phyloP scores from a whole-genome alignment of 2,113 vertebrate genomes.

The Ctenodactylus gundi region DNA sequence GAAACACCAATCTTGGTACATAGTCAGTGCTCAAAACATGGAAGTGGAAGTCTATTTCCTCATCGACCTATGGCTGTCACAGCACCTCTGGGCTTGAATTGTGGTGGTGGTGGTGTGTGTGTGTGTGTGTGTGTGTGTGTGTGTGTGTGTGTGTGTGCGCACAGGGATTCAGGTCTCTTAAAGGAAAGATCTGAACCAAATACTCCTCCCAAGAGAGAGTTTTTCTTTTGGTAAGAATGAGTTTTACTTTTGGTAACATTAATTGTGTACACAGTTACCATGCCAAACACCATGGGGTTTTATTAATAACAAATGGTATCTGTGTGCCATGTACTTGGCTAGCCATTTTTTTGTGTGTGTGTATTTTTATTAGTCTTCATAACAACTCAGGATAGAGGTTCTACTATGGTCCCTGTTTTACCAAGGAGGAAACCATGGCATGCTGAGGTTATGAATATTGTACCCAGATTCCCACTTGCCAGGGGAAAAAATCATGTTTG shows the following conservation, averaged over 20 bases:
- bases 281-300: background rate
- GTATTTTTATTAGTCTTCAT: background rate
- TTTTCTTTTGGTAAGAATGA: background rate
- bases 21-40: background rate
- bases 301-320: background rate
- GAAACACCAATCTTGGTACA: background rate
- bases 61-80: background rate
- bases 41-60: background rate
- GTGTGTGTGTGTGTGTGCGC: background rate
- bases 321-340: background rate
- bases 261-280: background rate
- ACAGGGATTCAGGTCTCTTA: background rate
- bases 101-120: too few relatives aligned
- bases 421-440: background rate
- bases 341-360: background rate
- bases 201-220: background rate
- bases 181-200: background rate
- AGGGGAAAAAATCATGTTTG: background rate
- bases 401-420: background rate
- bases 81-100: background rate
- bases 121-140: background rate
- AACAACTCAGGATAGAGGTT: background rate
- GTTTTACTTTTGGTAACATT: background rate
- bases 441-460: background rate
- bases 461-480: too few relatives aligned